Evolutionary conservation across 2,113 vertebrate genomes (phyloP), one percentile per base, ranked within the genome.

Genomic region (Sciurus niger): DNA sequence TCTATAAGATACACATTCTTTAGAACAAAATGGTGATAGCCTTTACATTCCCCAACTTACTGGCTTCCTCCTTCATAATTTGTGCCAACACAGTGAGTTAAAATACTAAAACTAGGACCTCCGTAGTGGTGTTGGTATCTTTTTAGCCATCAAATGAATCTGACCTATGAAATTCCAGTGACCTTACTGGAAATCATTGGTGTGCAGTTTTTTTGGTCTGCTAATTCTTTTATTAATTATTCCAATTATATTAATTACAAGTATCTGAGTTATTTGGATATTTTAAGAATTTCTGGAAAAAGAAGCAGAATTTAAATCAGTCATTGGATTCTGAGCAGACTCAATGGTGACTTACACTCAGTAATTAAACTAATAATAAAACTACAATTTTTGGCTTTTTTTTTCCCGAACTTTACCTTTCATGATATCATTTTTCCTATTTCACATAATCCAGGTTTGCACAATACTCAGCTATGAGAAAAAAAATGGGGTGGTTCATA

Each of bases 181-280:
- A 37, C 1, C 8, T 6, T 84, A 68, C 32, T 90, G 80, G 55
- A 91, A 82, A 77, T 28, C 51, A 85, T 3, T 89, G 63, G 30
- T 28, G n/a, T 82, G 87, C 53, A 84, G 63, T 0, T 32, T 46
- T 85, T 82, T 43, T 76, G 24, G 34, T 34, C 73, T 95, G 14
- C 53, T 67, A 8, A 84, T 67, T 46, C 10, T 85, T 93, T 68
- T 25, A 65, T 53, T 84, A 93, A 79, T 48, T 88, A 91, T 88
- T 68, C 43, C 8, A 93, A 48, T 46, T 73, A 53, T 65, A 87
- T 83, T 92, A 85, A 73, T 90, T 86, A 37, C 73, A 94, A 68
- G 60, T 79, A 77, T 63, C 53, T 93, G 83, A 92, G 82, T 76
- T 88, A 91, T 72, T 92, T 73, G 32, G 91, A 63, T 73, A 96